Conservation (phyloP, 2,113 vertebrate genomes). For the Triplophysa rosa region DNA sequence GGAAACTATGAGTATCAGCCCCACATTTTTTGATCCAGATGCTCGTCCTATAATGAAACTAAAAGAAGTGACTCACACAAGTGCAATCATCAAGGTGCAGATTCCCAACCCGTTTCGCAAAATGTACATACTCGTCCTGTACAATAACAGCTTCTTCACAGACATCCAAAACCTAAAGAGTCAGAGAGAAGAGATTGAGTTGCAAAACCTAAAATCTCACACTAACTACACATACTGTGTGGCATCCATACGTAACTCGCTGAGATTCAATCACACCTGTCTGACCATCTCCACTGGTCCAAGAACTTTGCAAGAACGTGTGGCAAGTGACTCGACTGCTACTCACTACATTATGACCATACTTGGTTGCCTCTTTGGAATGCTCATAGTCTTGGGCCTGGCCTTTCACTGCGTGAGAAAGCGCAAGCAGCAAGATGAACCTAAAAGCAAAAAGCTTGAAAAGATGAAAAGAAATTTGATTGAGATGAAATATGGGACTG, state of each 20-base stretch:
- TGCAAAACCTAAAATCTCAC: slow-evolving; percentile 84
- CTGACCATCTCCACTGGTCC: slow-evolving; percentile 86
- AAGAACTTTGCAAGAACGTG: slow-evolving; percentile 62
- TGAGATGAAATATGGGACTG: slow-evolving; percentile 89
- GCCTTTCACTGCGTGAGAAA: slow-evolving; percentile 91
- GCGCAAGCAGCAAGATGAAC: slow-evolving; percentile 81
- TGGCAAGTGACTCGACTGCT: slow-evolving; percentile 81
- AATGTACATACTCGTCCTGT: slow-evolving; percentile 94
- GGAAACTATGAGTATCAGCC: slow-evolving; percentile 77
- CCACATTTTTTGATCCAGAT: slow-evolving; percentile 74
- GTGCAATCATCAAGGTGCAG: slow-evolving; percentile 84
- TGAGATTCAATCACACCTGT: slow-evolving; percentile 94
- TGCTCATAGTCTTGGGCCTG: slow-evolving; percentile 88
- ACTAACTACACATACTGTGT: slow-evolving; percentile 98
- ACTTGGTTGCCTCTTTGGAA: slow-evolving; percentile 92
- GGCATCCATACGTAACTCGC: slow-evolving; percentile 87
- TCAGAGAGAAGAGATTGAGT: slow-evolving; percentile 85
- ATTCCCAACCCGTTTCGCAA: slow-evolving; percentile 91
- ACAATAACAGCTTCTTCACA: slow-evolving; percentile 89
- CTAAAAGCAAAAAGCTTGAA: slow-evolving; percentile 79
- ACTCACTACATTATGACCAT: slow-evolving; percentile 97
- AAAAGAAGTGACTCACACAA: slow-evolving; percentile 85
- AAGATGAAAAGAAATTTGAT: slow-evolving; percentile 93
- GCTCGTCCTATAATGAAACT: slow-evolving; percentile 81
- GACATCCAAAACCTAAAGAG: slow-evolving; percentile 85